Conservation (phyloP, 2,797 vertebrate genomes). For the Thripadectes ignobilis region DNA sequence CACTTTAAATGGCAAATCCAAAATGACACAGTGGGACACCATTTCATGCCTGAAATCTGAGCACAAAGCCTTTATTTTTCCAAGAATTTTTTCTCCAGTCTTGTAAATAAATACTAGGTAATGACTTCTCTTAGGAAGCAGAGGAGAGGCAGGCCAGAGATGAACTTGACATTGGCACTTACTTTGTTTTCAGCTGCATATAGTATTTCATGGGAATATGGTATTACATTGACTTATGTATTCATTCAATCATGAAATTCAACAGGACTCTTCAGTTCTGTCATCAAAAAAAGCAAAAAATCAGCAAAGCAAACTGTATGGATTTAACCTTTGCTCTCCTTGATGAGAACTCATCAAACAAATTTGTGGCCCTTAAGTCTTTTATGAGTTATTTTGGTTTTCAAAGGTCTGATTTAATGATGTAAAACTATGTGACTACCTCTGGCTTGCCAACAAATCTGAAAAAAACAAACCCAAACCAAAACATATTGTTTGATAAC, state of each 20-base stretch:
- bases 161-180: constrained; percentile 53
- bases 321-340: constrained; percentile 20
- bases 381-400: neutral
- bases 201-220: constrained; percentile 33
- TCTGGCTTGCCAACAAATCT: neutral
- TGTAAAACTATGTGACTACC: neutral
- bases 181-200: constrained; percentile 31
- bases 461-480: neutral
- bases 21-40: constrained; percentile 48
- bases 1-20: constrained; percentile 25
- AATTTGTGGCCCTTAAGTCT: neutral
- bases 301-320: neutral
- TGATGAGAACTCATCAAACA: constrained; percentile 7
- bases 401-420: constrained; percentile 15
- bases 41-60: constrained; percentile 34
- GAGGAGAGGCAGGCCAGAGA: constrained; percentile 19
- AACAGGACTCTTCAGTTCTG: constrained; percentile 30
- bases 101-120: constrained; percentile 53
- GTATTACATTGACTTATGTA: constrained; percentile 26
- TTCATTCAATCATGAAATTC: constrained; percentile 42
- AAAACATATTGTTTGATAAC: neutral
- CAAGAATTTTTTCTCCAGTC: neutral
- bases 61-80: constrained; percentile 36
- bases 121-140: constrained; percentile 26
- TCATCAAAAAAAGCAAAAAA: constrained; percentile 14